Conservation (phyloP, 2,113 vertebrate genomes). For the Gasterosteus aculeatus region DNA sequence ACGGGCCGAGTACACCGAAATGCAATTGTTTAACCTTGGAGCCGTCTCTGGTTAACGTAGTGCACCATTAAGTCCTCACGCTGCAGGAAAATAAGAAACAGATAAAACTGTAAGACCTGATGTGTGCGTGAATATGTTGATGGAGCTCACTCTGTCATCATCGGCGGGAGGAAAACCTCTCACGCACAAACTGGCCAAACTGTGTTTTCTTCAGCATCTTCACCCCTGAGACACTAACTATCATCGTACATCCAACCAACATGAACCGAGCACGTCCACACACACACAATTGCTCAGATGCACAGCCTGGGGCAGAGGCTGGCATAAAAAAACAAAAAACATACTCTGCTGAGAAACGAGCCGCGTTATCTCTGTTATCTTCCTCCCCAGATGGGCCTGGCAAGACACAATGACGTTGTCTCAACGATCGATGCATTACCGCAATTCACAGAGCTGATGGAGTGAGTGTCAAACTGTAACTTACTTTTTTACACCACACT, state of each 20-base stretch:
- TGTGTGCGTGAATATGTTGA: constrained; percentile 21
- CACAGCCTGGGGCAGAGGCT: constrained; percentile 35
- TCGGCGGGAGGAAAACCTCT: constrained; percentile 23
- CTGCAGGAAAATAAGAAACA: constrained; percentile 35
- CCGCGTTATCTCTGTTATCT: constrained; percentile 69
- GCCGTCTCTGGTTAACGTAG: constrained; percentile 41
- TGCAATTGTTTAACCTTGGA: constrained; percentile 67
- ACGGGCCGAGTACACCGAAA: constrained; percentile 29
- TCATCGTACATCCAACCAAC: constrained; percentile 44
- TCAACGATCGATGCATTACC: constrained; percentile 54
- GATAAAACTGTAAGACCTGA: background rate
- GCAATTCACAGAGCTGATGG: constrained; percentile 61
- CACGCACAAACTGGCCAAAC: constrained; percentile 15
- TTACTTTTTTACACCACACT: constrained; percentile 32
- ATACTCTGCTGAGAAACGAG: constrained; percentile 64
- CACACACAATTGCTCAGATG: constrained; percentile 46
- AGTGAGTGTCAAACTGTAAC: constrained; percentile 54
- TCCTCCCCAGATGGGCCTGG: constrained; percentile 56
- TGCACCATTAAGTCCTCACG: constrained; percentile 31
- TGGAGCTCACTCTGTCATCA: constrained; percentile 4
- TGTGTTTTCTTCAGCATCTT: constrained; percentile 39
- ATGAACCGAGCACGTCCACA: constrained; percentile 32
- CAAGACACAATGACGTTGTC: constrained; percentile 57
- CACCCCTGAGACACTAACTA: constrained; percentile 33
- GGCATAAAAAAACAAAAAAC: constrained; percentile 48